phyloP scores from a whole-genome alignment of 2,888 invertebrate species.

The Vannuccia rotundouncinata region DNA sequence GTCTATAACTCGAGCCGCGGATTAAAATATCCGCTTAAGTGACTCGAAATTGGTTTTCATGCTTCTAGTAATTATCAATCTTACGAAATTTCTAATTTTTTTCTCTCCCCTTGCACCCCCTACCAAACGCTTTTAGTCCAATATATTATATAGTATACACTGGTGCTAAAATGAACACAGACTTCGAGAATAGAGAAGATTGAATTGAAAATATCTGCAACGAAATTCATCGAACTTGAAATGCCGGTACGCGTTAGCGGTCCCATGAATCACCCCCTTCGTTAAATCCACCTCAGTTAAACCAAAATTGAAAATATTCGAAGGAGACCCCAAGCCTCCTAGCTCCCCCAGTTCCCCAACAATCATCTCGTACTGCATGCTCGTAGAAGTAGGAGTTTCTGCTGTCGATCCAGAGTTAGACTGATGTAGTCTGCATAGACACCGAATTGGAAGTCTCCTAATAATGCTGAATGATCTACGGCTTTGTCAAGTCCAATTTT shows the following conservation, averaged over 20 bases:
- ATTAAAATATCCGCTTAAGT: constrained; percentile 14
- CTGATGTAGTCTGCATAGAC: not conserved
- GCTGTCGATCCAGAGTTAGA: not conserved
- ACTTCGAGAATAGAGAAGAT: too few species aligned
- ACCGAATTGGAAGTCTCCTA: constrained; percentile 1
- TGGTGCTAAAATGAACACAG: constrained; percentile 1
- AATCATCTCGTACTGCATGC: not conserved
- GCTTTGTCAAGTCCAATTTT: constrained; percentile 26
- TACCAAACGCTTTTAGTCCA: too few species aligned
- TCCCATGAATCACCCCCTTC: not conserved
- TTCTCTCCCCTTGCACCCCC: not conserved
- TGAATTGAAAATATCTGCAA: too few species aligned
- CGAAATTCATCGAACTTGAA: not conserved
- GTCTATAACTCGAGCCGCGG: not conserved
- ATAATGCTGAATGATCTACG: constrained; percentile 23
- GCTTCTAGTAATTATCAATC: constrained; percentile 23
- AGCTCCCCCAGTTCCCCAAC: not conserved
- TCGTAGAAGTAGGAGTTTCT: too few species aligned
- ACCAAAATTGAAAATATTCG: not conserved
- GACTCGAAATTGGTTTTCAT: constrained; percentile 23
- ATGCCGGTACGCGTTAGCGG: constrained; percentile 14
- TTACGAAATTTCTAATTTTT: constrained; percentile 20
- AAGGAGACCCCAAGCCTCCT: not conserved
- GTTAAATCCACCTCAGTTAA: not conserved
- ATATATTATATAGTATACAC: not conserved